These are phyloP conservation scores for Pyxicephalus adspersus DNA, from an alignment of 2,113 vertebrate genomes.

Conservation along the genomic window DNA sequence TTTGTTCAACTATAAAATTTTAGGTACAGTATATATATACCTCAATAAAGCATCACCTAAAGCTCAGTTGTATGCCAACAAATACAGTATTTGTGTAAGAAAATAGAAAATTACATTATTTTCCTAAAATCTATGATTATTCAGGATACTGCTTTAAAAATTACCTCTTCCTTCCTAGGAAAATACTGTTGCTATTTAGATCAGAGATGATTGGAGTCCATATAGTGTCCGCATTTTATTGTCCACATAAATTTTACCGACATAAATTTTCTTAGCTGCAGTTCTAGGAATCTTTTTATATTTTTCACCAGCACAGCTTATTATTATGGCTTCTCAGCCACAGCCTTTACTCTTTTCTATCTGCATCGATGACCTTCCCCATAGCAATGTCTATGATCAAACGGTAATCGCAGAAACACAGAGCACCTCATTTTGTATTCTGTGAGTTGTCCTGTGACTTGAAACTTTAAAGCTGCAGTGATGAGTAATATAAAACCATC, in stretches of 20 bases:
- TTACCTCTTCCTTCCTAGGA: not conserved
- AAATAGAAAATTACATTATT: too few relatives aligned
- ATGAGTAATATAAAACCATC: slow-evolving; percentile 35
- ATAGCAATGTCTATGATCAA: slow-evolving; percentile 44
- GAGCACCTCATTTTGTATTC: slow-evolving; percentile 38
- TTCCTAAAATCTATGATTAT: too few relatives aligned
- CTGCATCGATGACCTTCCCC: slow-evolving; percentile 43
- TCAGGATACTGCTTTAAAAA: too few relatives aligned
- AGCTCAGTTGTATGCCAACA: too few relatives aligned
- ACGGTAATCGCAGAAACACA: slow-evolving; percentile 25
- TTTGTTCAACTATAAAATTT: too few relatives aligned
- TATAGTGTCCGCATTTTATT: not conserved
- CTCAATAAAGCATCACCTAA: too few relatives aligned
- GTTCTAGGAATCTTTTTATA: not conserved
- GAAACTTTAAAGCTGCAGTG: slow-evolving; percentile 51
- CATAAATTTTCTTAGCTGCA: not conserved
- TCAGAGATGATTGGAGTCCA: too few relatives aligned
- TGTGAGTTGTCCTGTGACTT: slow-evolving; percentile 39
- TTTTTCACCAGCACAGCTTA: not conserved
- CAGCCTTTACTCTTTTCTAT: slow-evolving; percentile 23
- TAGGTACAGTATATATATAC: too few relatives aligned
- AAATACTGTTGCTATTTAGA: not conserved
- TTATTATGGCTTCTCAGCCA: slow-evolving; percentile 24
- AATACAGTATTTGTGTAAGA: too few relatives aligned
- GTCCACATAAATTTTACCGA: not conserved